phyloP scores from a whole-genome alignment of 2,888 invertebrate genomes.

The Drosophila greeni region DNA sequence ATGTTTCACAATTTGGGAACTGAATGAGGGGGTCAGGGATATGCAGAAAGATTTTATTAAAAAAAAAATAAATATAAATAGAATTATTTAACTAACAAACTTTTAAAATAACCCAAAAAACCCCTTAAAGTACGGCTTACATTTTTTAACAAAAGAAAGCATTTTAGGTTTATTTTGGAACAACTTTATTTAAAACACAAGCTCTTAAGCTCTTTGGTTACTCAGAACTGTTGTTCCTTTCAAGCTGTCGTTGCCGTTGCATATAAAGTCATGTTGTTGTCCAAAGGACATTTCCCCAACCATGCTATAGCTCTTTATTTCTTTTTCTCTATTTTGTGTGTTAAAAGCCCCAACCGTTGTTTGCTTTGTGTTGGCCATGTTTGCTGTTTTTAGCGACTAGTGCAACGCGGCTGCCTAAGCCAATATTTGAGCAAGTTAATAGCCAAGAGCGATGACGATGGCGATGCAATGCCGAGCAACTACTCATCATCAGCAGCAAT shows the following conservation, averaged over 20 bases:
- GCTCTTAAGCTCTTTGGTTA: conserved; percentile 11
- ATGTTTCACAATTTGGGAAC: too few relatives aligned
- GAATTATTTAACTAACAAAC: background rate
- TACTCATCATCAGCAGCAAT: conserved; percentile 55
- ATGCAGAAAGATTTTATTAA: too few relatives aligned
- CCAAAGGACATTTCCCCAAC: conserved; percentile 23
- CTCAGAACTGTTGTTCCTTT: conserved; percentile 30
- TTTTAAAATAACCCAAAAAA: background rate
- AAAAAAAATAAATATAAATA: too few relatives aligned
- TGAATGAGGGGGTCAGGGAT: too few relatives aligned
- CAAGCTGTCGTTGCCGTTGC: conserved; percentile 13
- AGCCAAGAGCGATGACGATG: conserved; percentile 65
- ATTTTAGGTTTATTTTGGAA: background rate
- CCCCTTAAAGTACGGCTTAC: too few relatives aligned
- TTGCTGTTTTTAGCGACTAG: conserved; percentile 55
- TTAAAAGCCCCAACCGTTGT: conserved; percentile 35
- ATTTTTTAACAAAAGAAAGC: too few relatives aligned
- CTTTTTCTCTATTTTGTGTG: conserved; percentile 12
- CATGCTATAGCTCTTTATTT: conserved; percentile 18
- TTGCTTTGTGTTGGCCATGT: conserved; percentile 59
- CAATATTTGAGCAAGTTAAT: conserved; percentile 70
- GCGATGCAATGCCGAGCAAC: conserved; percentile 41
- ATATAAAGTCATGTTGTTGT: conserved; percentile 31
- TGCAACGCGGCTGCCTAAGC: conserved; percentile 60
- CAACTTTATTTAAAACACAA: background rate